Conservation (phyloP, 2,113 vertebrate genomes). For the Heloderma charlesbogerti region DNA sequence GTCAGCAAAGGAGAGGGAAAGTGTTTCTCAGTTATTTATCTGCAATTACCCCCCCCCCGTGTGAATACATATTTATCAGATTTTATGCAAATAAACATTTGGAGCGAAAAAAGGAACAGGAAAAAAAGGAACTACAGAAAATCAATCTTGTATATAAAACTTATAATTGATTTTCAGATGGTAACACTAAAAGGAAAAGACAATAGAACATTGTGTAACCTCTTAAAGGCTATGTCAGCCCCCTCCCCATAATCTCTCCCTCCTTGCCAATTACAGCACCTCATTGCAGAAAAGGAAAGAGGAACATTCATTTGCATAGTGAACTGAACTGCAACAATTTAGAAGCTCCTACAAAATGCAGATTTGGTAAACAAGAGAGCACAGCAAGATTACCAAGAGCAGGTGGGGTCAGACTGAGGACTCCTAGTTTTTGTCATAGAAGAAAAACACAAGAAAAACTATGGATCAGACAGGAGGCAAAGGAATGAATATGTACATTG, state of each 20-base stretch:
- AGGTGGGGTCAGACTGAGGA: background rate
- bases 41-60: constrained; percentile 10
- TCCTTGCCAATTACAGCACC: background rate
- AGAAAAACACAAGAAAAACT: background rate
- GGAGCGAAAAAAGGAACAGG: background rate
- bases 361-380: rapidly evolving
- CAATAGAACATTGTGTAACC: constrained; percentile 11
- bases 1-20: constrained; percentile 47
- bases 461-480: no score
- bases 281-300: background rate
- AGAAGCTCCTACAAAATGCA: rapidly evolving
- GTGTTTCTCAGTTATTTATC: constrained; percentile 30
- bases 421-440: no score
- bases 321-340: background rate
- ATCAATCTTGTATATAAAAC: background rate
- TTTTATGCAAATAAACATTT: constrained; percentile 15
- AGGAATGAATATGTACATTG: background rate
- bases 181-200: constrained; percentile 1
- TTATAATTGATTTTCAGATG: constrained; percentile 6
- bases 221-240: background rate
- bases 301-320: background rate
- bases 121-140: constrained; percentile 25
- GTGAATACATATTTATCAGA: constrained; percentile 46
- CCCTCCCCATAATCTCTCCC: background rate
- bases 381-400: background rate